Percentiles rank a stretch among this genome's conserved stretches.
Conservation (phyloP, 2,888 invertebrate species). For the Dichetophora obliterata region DNA sequence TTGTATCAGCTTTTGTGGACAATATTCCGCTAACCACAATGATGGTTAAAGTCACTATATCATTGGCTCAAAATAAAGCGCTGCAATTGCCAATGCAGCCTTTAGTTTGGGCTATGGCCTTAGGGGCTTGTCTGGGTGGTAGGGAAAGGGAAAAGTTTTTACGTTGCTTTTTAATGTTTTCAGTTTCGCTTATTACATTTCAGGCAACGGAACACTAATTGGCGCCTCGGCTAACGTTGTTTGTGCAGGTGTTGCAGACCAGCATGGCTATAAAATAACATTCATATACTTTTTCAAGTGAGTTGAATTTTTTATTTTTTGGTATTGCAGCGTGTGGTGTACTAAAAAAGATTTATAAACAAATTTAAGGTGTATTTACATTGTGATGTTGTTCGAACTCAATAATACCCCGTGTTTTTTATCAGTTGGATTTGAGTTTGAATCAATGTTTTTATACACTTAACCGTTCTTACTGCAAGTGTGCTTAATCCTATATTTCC, state of each 20-base stretch:
- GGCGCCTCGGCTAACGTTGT: conserved; percentile 94
- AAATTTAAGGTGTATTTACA: too few species aligned
- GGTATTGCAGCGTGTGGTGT: too few species aligned
- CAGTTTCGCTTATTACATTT: conserved; percentile 73
- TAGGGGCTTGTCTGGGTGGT: conserved; percentile 74
- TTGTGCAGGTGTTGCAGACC: conserved; percentile 89
- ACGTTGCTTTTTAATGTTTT: too few species aligned
- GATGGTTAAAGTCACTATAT: conserved; percentile 84
- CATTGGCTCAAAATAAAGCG: conserved; percentile 76
- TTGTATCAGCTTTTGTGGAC: conserved; percentile 89
- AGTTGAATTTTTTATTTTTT: too few species aligned
- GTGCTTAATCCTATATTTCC: too few species aligned
- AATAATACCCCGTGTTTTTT: too few species aligned
- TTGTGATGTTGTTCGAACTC: too few species aligned
- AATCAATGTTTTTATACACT: too few species aligned
- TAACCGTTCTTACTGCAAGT: too few species aligned
- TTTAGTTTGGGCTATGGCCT: conserved; percentile 85
- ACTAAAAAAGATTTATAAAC: too few species aligned
- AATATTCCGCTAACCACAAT: conserved; percentile 91
- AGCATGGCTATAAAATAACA: conserved; percentile 87
- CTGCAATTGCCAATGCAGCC: conserved; percentile 81
- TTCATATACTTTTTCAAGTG: conserved; percentile 83
- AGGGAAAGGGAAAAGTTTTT: too few species aligned
- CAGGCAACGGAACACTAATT: conserved; percentile 90
- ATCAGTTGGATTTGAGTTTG: too few species aligned